Percentiles rank a stretch among this genome's conserved stretches.
phyloP scores from a whole-genome alignment of 2,797 vertebrate genomes.

The Moxostoma hubbsi region DNA sequence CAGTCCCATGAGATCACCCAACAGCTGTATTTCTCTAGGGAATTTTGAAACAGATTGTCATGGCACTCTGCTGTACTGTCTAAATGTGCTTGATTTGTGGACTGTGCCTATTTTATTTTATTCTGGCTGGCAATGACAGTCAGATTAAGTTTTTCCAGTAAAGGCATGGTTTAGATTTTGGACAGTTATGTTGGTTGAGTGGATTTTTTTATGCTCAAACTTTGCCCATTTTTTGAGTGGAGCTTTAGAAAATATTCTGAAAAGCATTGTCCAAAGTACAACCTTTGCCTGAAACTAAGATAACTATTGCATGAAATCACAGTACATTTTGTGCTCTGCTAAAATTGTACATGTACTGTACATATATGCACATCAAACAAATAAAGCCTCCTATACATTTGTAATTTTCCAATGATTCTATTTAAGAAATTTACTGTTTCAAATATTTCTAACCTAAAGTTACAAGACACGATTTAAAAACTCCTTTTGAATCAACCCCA shows the following conservation, averaged over 20 bases:
- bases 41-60: conserved; percentile 39
- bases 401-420: too few species aligned
- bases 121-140: conserved; percentile 10
- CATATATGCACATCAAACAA: background rate
- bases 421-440: too few species aligned
- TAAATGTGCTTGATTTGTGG: conserved; percentile 36
- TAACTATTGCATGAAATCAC: background rate
- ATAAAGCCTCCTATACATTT: background rate
- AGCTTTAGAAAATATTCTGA: conserved; percentile 1
- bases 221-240: background rate
- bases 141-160: conserved; percentile 47
- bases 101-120: conserved; percentile 24
- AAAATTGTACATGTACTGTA: background rate
- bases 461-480: too few species aligned
- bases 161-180: conserved; percentile 6
- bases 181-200: background rate
- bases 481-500: too few species aligned
- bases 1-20: conserved; percentile 59
- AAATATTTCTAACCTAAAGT: too few species aligned
- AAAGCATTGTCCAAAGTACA: background rate
- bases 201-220: background rate
- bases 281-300: background rate
- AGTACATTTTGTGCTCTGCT: background rate
- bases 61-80: conserved; percentile 28
- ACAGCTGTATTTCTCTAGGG: conserved; percentile 40